A percentile compares a stretch with the other conserved stretches of the same genome.
Conservation (phyloP, 2,888 invertebrate genomes). For the Mimumesa dahlbomi region DNA sequence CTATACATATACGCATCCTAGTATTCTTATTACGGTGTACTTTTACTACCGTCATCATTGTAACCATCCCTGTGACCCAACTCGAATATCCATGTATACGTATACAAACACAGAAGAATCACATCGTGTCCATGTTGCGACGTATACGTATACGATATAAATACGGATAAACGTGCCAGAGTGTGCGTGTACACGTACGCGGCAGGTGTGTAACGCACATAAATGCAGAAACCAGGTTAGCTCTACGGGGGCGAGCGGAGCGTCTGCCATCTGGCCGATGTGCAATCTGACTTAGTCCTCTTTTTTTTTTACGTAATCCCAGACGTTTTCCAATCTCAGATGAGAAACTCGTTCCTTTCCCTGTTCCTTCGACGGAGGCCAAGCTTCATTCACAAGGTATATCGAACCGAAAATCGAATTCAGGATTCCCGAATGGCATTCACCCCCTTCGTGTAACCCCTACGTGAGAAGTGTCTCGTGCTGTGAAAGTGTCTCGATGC, state of each 20-base stretch:
- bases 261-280: slow-evolving; percentile 76
- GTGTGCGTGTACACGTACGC: slow-evolving; percentile 1
- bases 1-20: background rate
- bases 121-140: too few species aligned
- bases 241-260: slow-evolving; percentile 62
- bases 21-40: slow-evolving; percentile 1
- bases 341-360: slow-evolving; percentile 60
- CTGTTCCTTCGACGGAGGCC: slow-evolving; percentile 19
- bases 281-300: slow-evolving; percentile 73
- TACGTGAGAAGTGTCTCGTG: slow-evolving; percentile 37
- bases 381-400: slow-evolving; percentile 64
- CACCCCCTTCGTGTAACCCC: slow-evolving; percentile 48
- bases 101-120: too few species aligned
- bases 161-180: too few species aligned
- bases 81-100: too few species aligned
- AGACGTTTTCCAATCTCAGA: slow-evolving; percentile 71
- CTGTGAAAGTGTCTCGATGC: slow-evolving; percentile 21
- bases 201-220: slow-evolving; percentile 38
- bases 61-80: background rate
- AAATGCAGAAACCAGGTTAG: slow-evolving; percentile 48
- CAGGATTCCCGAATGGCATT: slow-evolving; percentile 53
- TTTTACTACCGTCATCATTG: background rate
- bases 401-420: slow-evolving; percentile 72
- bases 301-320: slow-evolving; percentile 73
- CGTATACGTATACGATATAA: too few species aligned